Evolutionary conservation across 1,140 invertebrate species (phyloP).

Genomic region (Glossosoma conforme): DNA sequence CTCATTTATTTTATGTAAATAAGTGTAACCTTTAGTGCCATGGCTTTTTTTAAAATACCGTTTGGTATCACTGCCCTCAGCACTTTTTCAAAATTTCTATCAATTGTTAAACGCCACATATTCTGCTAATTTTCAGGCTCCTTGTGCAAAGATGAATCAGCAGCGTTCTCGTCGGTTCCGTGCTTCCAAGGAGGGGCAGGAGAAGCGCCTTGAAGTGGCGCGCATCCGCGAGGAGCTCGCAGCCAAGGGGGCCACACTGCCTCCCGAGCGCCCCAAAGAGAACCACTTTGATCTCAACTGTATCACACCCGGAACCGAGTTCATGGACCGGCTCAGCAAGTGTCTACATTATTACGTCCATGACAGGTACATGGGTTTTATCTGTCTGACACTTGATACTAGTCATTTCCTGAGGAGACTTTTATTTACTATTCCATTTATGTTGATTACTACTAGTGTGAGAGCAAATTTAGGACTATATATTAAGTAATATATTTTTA

Average conservation of each 20-base stretch:
- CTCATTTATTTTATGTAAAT: too few relatives aligned
- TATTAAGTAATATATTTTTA: too few relatives aligned
- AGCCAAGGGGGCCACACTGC: constrained; percentile 71
- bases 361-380: too few relatives aligned
- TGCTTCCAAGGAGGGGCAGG: constrained; percentile 90
- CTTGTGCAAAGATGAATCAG: constrained; percentile 99
- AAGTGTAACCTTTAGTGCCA: too few relatives aligned
- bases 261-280: constrained; percentile 85
- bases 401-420: too few relatives aligned
- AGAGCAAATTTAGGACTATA: too few relatives aligned
- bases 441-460: too few relatives aligned
- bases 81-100: too few relatives aligned
- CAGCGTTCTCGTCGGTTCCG: constrained; percentile 95
- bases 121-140: constrained; percentile 63
- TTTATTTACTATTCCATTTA: too few relatives aligned
- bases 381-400: too few relatives aligned
- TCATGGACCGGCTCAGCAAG: constrained; percentile 91
- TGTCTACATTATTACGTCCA: constrained; percentile 97
- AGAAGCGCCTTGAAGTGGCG: constrained; percentile 84
- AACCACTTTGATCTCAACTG: constrained; percentile 98
- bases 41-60: too few relatives aligned
- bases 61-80: too few relatives aligned
- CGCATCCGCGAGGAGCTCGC: constrained; percentile 70
- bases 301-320: constrained; percentile 97
- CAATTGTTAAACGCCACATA: not conserved